Evolutionary conservation across 2,888 invertebrate genomes (phyloP).

Genomic region (Sinopyrophorus schimmeli): DNA sequence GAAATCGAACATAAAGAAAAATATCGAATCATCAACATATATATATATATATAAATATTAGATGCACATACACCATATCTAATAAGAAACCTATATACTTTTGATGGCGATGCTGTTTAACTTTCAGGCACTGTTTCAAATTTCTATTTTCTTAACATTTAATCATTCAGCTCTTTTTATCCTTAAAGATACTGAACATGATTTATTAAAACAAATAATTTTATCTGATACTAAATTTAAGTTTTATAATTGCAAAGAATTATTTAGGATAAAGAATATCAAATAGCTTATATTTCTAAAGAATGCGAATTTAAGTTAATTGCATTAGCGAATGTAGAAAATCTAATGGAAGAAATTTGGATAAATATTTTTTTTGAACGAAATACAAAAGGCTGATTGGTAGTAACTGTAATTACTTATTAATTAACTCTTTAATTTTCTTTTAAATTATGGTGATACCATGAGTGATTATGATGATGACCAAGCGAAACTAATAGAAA

Average conservation of each 20-base stretch:
- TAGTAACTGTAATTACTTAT: too few species aligned
- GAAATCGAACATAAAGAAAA: constrained; percentile 23
- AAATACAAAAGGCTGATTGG: too few species aligned
- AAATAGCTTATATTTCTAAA: neutral
- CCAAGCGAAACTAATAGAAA: neutral
- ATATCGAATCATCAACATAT: constrained; percentile 17
- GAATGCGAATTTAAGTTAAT: neutral
- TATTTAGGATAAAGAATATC: constrained; percentile 1
- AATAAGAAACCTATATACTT: constrained; percentile 22
- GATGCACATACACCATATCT: constrained; percentile 22
- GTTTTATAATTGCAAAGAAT: too few species aligned
- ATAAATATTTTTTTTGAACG: too few species aligned
- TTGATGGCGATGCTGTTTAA: constrained; percentile 19
- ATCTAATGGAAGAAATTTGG: too few species aligned
- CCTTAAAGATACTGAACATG: constrained; percentile 34
- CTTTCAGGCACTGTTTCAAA: constrained; percentile 37
- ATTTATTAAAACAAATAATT: constrained; percentile 17
- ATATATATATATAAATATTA: constrained; percentile 11
- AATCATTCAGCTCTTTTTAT: constrained; percentile 30
- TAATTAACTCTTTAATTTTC: too few species aligned
- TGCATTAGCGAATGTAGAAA: neutral
- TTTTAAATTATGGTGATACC: too few species aligned
- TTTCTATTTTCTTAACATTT: constrained; percentile 12
- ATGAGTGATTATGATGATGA: too few species aligned
- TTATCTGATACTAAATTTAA: too few species aligned